Conservation (phyloP, 2,888 invertebrate species). For the Aporophyla nigra region DNA sequence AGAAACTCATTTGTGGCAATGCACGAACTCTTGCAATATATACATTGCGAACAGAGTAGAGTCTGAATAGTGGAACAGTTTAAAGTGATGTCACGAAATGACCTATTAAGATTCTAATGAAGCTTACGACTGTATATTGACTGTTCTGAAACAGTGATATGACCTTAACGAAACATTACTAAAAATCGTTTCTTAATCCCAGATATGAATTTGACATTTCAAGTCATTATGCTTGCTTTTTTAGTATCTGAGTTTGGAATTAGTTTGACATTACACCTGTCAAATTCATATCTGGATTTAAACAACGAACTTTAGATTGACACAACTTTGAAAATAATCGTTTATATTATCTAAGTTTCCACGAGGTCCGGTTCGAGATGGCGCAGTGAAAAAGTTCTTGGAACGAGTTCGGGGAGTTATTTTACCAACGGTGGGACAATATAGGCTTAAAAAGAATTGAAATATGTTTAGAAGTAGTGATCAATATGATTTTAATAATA, state of each 20-base stretch:
- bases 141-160: not conserved
- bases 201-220: no score
- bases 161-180: not conserved
- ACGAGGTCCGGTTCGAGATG: no score
- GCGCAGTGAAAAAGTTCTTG: no score
- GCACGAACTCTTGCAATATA: constrained; percentile 58
- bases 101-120: constrained; percentile 22
- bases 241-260: no score
- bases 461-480: not conserved
- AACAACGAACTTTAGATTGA: not conserved
- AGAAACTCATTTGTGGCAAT: constrained; percentile 53
- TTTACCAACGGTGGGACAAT: no score
- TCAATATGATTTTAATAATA: not conserved
- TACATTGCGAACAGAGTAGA: constrained; percentile 28
- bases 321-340: not conserved
- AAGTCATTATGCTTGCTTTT: no score
- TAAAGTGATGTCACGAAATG: constrained; percentile 12
- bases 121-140: not conserved
- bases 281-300: no score
- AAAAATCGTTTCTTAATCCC: no score
- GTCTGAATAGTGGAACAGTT: constrained; percentile 33
- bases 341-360: no score
- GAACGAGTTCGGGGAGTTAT: no score
- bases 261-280: no score
- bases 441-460: no score